phyloP scores from a whole-genome alignment of 2,888 invertebrate species.

The Napeogenes inachia region DNA sequence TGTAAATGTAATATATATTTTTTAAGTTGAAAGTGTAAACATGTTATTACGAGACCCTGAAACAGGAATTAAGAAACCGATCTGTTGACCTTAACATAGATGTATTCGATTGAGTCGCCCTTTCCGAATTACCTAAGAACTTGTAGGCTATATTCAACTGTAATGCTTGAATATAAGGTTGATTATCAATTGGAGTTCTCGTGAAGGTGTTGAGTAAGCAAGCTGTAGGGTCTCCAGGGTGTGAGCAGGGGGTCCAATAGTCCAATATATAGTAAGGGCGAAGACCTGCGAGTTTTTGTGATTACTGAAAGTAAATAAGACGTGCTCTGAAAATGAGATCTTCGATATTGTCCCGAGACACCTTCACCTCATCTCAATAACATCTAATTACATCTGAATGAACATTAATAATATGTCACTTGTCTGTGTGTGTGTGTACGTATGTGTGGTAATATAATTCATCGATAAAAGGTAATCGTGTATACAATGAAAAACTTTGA shows the following conservation, averaged over 20 bases:
- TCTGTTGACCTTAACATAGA: conserved; percentile 59
- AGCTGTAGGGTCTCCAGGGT: conserved; percentile 58
- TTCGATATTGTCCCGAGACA: conserved; percentile 13
- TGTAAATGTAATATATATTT: not conserved
- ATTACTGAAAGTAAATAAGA: conserved; percentile 68
- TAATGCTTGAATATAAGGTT: conserved; percentile 16
- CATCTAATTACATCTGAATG: not conserved
- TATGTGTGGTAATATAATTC: not conserved
- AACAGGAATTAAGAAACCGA: conserved; percentile 39
- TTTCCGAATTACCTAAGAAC: conserved; percentile 35
- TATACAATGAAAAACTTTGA: too few relatives aligned
- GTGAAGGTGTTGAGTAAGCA: conserved; percentile 32
- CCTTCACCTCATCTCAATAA: conserved; percentile 11
- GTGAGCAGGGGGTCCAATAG: conserved; percentile 52
- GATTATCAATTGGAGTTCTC: conserved; percentile 13
- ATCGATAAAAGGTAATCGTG: too few relatives aligned
- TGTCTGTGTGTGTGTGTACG: not conserved
- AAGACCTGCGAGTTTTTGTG: conserved; percentile 55
- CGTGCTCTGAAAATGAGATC: conserved; percentile 54
- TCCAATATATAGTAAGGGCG: conserved; percentile 54
- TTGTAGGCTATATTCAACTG: conserved; percentile 12
- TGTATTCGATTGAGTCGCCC: conserved; percentile 54
- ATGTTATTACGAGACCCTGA: not conserved
- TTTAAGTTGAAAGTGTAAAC: not conserved
- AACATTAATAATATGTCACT: not conserved